These are phyloP conservation scores for Oreocharis arfaki DNA, from an alignment of 2,113 vertebrate genomes.

Conservation along the genomic window DNA sequence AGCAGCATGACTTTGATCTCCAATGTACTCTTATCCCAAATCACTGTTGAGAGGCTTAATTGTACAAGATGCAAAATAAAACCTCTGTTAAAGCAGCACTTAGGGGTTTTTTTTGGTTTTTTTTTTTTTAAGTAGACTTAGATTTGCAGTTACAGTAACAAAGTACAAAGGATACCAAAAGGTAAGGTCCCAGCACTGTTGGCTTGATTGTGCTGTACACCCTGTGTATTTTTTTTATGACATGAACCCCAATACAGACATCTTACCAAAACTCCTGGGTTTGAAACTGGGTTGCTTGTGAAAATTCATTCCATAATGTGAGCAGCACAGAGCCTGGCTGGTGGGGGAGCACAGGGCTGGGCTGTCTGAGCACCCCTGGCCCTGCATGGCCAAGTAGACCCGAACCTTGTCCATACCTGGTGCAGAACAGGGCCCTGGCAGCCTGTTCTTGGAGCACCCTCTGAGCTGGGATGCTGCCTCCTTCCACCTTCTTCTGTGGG, in stretches of 20 bases:
- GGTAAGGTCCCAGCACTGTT: not conserved
- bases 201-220: not conserved
- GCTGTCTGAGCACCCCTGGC: not conserved
- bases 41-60: not conserved
- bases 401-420: not conserved
- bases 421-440: rapidly evolving
- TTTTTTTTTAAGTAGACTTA: not conserved
- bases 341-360: rapidly evolving
- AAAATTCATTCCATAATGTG: not conserved
- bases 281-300: not conserved
- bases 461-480: not conserved
- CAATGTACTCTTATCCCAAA: not conserved
- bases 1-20: not conserved
- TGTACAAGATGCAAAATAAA: not conserved
- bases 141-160: not conserved
- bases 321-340: not conserved
- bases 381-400: not conserved
- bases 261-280: not conserved
- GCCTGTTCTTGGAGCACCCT: not conserved
- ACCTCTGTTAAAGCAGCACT: not conserved
- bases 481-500: not conserved
- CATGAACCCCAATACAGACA: not conserved
- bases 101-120: too few species aligned
- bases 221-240: not conserved
- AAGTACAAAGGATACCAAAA: not conserved